Base-by-base conservation (phyloP, 2,113 vertebrate genomes). In the Illadopsis cleaveri region DNA sequence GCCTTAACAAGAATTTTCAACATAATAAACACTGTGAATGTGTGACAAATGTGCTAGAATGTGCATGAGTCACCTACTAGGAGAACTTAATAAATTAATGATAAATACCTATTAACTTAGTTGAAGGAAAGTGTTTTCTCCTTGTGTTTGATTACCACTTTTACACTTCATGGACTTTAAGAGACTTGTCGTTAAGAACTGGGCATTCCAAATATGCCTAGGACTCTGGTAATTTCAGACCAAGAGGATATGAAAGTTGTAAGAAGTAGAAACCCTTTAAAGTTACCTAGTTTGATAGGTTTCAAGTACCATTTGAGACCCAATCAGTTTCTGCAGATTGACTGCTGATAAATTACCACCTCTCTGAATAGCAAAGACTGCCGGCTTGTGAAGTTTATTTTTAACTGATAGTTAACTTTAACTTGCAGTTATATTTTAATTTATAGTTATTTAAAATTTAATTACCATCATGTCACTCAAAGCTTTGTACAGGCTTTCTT, bases 381-480 rank as follows among this genome's bases (percentile, higher is more conserved):
- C 84, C 66, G 68, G 87, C 61, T 97, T 94, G 80, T 77, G 92
- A 94, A 90, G 93, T 94, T 97, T 95, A 97, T 97, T 96, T 96
- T 96, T 96, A 96, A 94, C 94, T 68, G 94, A 89, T 97, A 94
- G 94, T 96, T 97, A 97, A 92, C 89, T 89, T 94, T 94, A 95
- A 96, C 89, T 94, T 92, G 84, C 69, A 89, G 89, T 92, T 95
- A 89, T 92, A 94, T 89, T 94, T 94, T 96, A 96, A 96, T 96
- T 96, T 95, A 92, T 77, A 97, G 96, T 94, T 96, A 97, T 72
- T 97, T 97, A 95, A 94, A 94, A 95, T 96, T 97, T 97, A 97
- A 97, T 96, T 96, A 83, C 76, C 91, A 84, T 93, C 93, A 48
- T 95, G 93, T 91, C 94, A 93, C 88, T 96, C 95, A 93, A 90